phyloP scores from a whole-genome alignment of 2,113 vertebrate species.

The Microcebus jonahi region DNA sequence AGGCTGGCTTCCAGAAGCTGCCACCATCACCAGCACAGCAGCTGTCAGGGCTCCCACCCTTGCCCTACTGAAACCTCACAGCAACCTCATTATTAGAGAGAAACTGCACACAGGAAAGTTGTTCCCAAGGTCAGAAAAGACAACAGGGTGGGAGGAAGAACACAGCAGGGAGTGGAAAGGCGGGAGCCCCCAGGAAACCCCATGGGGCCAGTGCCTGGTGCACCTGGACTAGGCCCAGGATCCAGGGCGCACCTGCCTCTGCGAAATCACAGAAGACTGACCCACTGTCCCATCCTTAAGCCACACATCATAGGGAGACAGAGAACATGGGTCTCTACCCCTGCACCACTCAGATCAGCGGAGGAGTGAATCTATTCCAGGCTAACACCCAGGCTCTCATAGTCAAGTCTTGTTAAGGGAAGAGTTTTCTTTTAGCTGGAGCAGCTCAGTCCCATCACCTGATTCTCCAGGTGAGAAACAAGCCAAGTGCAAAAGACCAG shows the following conservation, averaged over 20 bases:
- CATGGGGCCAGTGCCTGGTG: rapidly evolving
- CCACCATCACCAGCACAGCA: background rate
- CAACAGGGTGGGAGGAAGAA: rapidly evolving
- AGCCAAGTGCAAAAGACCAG: background rate
- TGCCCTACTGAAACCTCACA: background rate
- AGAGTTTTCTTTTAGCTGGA: background rate
- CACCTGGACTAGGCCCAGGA: rapidly evolving
- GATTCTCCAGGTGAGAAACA: background rate
- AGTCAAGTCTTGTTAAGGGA: background rate
- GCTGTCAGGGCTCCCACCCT: background rate
- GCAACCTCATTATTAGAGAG: rapidly evolving
- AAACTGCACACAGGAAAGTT: background rate
- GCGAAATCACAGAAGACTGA: background rate
- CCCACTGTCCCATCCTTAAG: no score
- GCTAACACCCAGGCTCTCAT: background rate
- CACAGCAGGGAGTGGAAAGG: rapidly evolving
- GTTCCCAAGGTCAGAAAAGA: background rate
- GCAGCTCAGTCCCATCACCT: background rate
- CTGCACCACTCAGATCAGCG: rapidly evolving
- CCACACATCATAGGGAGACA: rapidly evolving
- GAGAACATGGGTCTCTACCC: rapidly evolving
- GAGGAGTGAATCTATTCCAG: background rate
- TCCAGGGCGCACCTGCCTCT: background rate
- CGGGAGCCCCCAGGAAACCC: background rate
- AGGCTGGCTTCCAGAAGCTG: rapidly evolving